These are phyloP conservation scores for Antitype chi DNA, from an alignment of 2,888 invertebrate species.

Conservation along the genomic window DNA sequence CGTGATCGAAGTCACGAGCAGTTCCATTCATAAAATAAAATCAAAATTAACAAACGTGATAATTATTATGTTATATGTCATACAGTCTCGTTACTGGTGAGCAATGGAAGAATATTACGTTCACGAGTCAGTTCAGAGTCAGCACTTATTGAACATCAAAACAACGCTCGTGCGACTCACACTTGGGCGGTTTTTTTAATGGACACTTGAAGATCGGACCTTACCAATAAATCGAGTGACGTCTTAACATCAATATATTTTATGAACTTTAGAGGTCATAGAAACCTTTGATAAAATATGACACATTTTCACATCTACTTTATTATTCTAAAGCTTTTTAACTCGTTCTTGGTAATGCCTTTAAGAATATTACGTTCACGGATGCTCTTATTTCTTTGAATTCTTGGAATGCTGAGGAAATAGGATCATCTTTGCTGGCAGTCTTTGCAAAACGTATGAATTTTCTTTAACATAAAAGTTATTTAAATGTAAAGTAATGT, in stretches of 20 bases:
- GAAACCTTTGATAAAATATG: neutral
- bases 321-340: neutral
- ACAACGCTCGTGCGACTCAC: too few species aligned
- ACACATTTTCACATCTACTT: neutral
- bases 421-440: neutral
- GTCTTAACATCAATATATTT: constrained; percentile 16
- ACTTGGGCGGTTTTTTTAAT: constrained; percentile 13
- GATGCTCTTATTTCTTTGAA: neutral
- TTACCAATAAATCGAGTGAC: constrained; percentile 39
- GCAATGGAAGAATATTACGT: too few species aligned
- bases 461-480: too few species aligned
- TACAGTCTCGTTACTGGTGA: too few species aligned
- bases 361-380: neutral
- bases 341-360: neutral
- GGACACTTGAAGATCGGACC: constrained; percentile 33
- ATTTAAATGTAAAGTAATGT: too few species aligned
- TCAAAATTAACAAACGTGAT: too few species aligned
- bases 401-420: neutral
- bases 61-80: too few species aligned
- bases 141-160: too few species aligned
- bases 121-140: too few species aligned
- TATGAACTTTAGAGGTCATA: neutral
- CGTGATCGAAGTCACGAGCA: too few species aligned
- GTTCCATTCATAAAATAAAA: too few species aligned
- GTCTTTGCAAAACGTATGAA: too few species aligned